Base-by-base conservation (phyloP, 2,113 vertebrate species). In the Gadus chalcogrammus region DNA sequence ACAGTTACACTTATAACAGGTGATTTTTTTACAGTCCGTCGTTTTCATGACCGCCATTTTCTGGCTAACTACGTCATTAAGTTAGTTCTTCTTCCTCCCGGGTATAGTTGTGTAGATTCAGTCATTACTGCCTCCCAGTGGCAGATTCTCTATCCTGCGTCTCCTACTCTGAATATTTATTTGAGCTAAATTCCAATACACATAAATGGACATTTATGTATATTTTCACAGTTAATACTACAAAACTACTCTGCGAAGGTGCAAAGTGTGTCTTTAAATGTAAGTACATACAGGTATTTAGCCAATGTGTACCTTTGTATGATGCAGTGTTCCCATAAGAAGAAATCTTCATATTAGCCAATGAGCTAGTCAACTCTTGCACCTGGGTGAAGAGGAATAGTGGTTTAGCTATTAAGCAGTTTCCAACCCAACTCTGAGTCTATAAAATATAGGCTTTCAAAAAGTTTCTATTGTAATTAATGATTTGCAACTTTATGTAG, bases 291-390 rank as follows among this genome's bases (percentile, higher is more conserved):
- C 24, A 24, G 24, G 20, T 20, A 20, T 20, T 48, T 48, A 58
- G 27, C 61, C 35, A 62, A 82, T 22, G 8, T 88, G 88, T 94
- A 95, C 93, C 93, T 95, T 89, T 88, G 87, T 82, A 69, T 76
- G 91, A 84, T 86, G 90, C 42, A 84, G 89, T 87, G 77, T 91
- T 92, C 91, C 91, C 91, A 89, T 88, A 88, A 92, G 90, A 91
- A 87, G 87, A 92, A 92, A 96, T 94, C 93, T 93, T 94, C 94
- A 95, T 90, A 86, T 90, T 94, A 92, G 93, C 92, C 93, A 95
- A 90, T 88, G 86, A 92, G 87, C 90, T 89, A 91, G 93, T 90
- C 92, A 96, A 85, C 52, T 93, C 88, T 85, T 84, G 91, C 83
- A 95, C 93, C 94, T 94, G 90, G 87, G 87, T 91, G 74, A 48